Percentiles rank a stretch among this genome's conserved stretches.
Evolutionary conservation across 1,140 invertebrate species (phyloP).

Genomic region (Homalodisca vitripennis): DNA sequence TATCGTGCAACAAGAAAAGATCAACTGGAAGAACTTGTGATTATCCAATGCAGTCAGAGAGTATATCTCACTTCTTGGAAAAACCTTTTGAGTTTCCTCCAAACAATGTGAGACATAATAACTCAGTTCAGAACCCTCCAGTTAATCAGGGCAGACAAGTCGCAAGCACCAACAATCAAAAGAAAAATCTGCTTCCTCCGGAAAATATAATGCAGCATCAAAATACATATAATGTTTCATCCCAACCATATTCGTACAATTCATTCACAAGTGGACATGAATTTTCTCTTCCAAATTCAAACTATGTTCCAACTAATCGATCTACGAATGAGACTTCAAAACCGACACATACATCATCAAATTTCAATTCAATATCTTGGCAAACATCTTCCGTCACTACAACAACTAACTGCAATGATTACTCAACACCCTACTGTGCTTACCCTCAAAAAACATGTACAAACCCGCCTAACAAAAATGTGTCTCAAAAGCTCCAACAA

Average conservation of each 20-base stretch:
- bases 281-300: conserved; percentile 1
- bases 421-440: background rate
- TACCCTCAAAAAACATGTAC: background rate
- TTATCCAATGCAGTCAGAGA: background rate
- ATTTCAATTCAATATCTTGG: conserved; percentile 19
- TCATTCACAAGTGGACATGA: conserved; percentile 18
- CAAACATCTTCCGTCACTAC: background rate
- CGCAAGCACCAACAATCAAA: no score
- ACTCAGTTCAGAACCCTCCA: background rate
- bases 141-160: background rate
- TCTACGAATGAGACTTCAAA: background rate
- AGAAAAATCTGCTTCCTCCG: background rate
- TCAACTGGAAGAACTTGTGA: conserved; percentile 11
- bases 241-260: conserved; percentile 23
- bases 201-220: background rate
- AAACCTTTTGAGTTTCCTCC: background rate
- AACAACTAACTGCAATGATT: background rate
- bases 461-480: background rate
- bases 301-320: background rate
- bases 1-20: conserved; percentile 35
- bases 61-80: background rate
- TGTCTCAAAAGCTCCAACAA: background rate
- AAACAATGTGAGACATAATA: background rate
- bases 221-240: conserved; percentile 4
- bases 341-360: background rate